phyloP scores from a whole-genome alignment of 2,888 invertebrate species.

The Folsomia manolachei region DNA sequence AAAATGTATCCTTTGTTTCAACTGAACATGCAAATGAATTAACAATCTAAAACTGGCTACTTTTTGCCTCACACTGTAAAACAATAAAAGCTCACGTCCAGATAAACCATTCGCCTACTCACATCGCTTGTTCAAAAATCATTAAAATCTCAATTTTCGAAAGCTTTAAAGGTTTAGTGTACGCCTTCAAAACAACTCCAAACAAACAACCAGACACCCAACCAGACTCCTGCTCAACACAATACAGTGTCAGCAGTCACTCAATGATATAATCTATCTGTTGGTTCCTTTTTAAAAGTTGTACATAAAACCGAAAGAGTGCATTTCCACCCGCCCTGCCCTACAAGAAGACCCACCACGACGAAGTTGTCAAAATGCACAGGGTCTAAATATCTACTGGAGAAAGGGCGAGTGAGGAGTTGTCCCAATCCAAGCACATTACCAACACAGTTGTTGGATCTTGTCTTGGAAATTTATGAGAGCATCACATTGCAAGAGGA shows the following conservation, averaged over 20 bases:
- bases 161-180: background rate
- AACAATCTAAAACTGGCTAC: too few species aligned
- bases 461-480: slow-evolving; percentile 16
- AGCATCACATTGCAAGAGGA: slow-evolving; percentile 6
- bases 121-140: background rate
- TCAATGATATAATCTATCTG: too few species aligned
- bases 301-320: background rate
- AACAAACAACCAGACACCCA: too few species aligned
- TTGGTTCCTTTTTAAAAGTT: background rate
- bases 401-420: background rate
- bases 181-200: background rate
- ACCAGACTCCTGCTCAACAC: too few species aligned
- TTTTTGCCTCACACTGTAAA: too few species aligned
- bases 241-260: too few species aligned
- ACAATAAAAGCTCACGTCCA: background rate
- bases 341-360: slow-evolving; percentile 12
- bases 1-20: too few species aligned
- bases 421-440: slow-evolving; percentile 7
- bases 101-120: too few species aligned
- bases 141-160: background rate
- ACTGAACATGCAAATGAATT: too few species aligned
- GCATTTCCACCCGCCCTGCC: background rate
- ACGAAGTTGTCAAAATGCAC: slow-evolving; percentile 10
- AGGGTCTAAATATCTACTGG: too few species aligned
- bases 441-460: slow-evolving; percentile 10